These are phyloP conservation scores for Copidosoma floridanum DNA, from an alignment of 1,140 invertebrate genomes.

Conservation along the genomic window DNA sequence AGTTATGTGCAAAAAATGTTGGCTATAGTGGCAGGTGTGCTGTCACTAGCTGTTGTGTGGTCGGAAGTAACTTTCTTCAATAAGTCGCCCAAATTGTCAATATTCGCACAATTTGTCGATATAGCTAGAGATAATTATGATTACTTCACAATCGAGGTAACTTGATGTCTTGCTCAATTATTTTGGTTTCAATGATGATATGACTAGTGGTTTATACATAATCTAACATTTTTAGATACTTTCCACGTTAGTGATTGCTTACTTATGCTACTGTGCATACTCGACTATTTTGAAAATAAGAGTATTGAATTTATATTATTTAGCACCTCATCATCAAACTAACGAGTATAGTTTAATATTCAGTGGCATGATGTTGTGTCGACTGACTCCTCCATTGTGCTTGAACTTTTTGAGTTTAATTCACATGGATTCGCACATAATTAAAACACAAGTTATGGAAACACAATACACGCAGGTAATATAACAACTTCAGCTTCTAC, in stretches of 20 bases:
- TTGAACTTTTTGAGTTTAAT: slow-evolving; percentile 97
- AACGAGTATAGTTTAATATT: slow-evolving; percentile 99
- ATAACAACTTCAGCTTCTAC: no score
- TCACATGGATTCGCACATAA: slow-evolving; percentile 97
- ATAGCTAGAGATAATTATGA: slow-evolving; percentile 79
- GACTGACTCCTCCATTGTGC: slow-evolving; percentile 96
- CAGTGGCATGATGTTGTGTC: slow-evolving; percentile 95
- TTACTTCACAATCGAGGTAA: slow-evolving; percentile 93
- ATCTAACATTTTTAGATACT: slow-evolving; percentile 74
- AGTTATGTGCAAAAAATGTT: slow-evolving; percentile 72
- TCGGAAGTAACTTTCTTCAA: slow-evolving; percentile 98
- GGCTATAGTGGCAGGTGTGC: slow-evolving; percentile 71
- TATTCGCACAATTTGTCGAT: slow-evolving; percentile 92
- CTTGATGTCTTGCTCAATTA: no score
- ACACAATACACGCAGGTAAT: slow-evolving; percentile 85
- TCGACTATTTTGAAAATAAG: slow-evolving; percentile 96
- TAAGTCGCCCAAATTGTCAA: slow-evolving; percentile 83
- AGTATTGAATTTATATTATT: slow-evolving; percentile 94
- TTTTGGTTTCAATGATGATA: no score
- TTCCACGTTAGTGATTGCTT: slow-evolving; percentile 87
- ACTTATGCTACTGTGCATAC: slow-evolving; percentile 96
- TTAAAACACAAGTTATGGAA: slow-evolving; percentile 75
- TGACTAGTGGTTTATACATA: no score
- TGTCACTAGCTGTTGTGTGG: slow-evolving; percentile 94
- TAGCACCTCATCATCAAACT: slow-evolving; percentile 96